Evolutionary conservation across 1,140 invertebrate genomes (phyloP).

Genomic region (Triops longicaudatus): DNA sequence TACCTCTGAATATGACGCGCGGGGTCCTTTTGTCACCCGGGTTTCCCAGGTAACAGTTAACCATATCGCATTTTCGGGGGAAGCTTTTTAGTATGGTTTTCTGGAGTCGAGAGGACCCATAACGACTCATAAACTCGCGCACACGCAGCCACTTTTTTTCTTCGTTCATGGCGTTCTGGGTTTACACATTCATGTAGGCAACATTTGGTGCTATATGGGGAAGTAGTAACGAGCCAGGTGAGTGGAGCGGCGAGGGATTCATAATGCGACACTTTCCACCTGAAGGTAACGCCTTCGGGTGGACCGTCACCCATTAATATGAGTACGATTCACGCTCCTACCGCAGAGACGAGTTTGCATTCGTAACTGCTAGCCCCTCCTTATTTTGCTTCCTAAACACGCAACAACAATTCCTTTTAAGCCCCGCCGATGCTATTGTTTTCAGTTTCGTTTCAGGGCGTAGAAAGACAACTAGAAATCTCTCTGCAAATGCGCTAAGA

Average conservation of each 20-base stretch:
- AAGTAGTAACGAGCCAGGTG: conserved; percentile 1
- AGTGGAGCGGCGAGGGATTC: conserved; percentile 4
- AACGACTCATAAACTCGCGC: conserved; percentile 11
- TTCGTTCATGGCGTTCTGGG: neutral
- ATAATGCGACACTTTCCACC: conserved; percentile 3
- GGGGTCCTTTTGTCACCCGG: neutral
- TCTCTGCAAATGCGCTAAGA: neutral
- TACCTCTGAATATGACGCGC: neutral
- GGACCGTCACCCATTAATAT: neutral
- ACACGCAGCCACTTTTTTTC: conserved; percentile 1
- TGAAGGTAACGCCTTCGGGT: conserved; percentile 1
- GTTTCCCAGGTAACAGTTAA: conserved; percentile 9
- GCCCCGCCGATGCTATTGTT: neutral
- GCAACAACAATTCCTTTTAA: neutral
- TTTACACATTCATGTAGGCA: neutral
- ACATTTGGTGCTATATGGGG: neutral
- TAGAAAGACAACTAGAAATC: neutral
- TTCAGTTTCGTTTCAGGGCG: neutral
- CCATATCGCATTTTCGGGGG: conserved; percentile 6
- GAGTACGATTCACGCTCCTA: neutral
- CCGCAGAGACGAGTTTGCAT: neutral
- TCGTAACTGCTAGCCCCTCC: neutral
- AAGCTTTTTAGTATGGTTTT: neutral
- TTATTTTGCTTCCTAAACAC: neutral
- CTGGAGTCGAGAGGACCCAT: neutral